Base-by-base conservation (phyloP, 92 coral and sea anemone genomes). In the Epizoanthus ramosus region DNA sequence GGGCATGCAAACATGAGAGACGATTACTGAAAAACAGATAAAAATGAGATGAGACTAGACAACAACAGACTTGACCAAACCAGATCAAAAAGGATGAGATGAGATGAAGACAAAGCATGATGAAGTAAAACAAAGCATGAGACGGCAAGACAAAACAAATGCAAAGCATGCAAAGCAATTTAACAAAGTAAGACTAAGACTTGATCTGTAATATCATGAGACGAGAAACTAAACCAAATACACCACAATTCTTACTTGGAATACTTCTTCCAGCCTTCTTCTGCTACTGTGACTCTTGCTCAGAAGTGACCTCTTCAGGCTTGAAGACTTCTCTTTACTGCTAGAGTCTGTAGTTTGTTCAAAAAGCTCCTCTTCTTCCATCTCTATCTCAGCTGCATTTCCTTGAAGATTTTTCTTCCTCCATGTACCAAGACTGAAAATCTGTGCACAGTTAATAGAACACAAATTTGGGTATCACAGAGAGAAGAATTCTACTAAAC, bases 181-280 rank as follows among this genome's bases (percentile, higher is more conserved):
- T 7, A 18, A 71, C 21, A 71, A 45, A 45, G 15, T 3, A 71
- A 18, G 24, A 21, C 74, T 4, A 18, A 7, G 47, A 45, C 45
- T n/a, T 3, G 37, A 68, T 17, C 17, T 16, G 4, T 2, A 41
- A 43, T 22, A 21, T 6, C 16, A 18, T 6, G 13, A 70, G 12
- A 12, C 43, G 28, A 17, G n/a, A 5, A 6, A 68, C 41, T 22
- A 28, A 12, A 10, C 43, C 6, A 37, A 37, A 37, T 19, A 68
- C 17, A 2, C 24, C 4, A 18, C 57, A 45, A 41, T 71, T 10
- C 19, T 65, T 22, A 93, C 86, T 8, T 92, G 90, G 68, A 97
- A 97, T 57, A 92, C 85, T 25, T 97, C 99, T 31, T 97, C 99
- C 56, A 93, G 74, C 68, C 86, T 92, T 75, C 83, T 97, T 60